Percentiles rank a stretch among this genome's conserved stretches.
These are phyloP conservation scores for Timema cristinae DNA, from an alignment of 2,888 invertebrate genomes.

Conservation along the genomic window DNA sequence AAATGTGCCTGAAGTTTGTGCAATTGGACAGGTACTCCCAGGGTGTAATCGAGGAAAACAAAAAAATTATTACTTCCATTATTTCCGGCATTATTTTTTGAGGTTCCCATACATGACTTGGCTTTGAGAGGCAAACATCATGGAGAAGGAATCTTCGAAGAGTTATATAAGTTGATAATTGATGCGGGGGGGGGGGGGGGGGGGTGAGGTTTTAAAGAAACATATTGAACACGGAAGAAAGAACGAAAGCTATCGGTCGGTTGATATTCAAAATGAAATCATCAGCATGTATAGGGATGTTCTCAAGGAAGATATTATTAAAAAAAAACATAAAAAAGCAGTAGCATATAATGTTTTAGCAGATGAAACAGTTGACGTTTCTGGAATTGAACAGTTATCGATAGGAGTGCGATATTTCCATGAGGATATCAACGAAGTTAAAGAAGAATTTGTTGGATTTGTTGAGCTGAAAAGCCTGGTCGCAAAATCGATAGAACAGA, in stretches of 20 bases:
- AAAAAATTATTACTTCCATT: constrained; percentile 33
- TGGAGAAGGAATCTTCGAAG: constrained; percentile 33
- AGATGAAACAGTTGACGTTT: constrained; percentile 36
- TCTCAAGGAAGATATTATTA: constrained; percentile 27
- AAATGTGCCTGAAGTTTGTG: constrained; percentile 32
- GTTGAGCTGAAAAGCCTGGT: constrained; percentile 33
- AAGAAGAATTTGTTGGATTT: constrained; percentile 38
- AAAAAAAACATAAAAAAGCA: constrained; percentile 30
- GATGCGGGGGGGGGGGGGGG: too few relatives aligned
- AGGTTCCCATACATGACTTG: constrained; percentile 18
- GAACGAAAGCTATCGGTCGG: constrained; percentile 38
- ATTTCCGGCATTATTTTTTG: constrained; percentile 23
- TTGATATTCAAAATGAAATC: constrained; percentile 40
- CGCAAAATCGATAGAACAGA: constrained; percentile 34
- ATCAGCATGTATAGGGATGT: constrained; percentile 36
- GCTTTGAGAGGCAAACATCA: constrained; percentile 28
- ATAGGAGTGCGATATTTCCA: constrained; percentile 35
- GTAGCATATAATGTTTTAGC: constrained; percentile 34
- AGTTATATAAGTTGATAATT: constrained; percentile 34
- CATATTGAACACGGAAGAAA: constrained; percentile 36
- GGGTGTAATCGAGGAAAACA: constrained; percentile 29
- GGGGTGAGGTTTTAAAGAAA: constrained; percentile 35
- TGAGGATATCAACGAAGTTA: constrained; percentile 32
- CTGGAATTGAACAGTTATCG: constrained; percentile 36
- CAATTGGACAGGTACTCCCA: constrained; percentile 26